Evolutionary conservation across 2,113 vertebrate genomes (phyloP).

Genomic region (Lichenostomus cassidix): DNA sequence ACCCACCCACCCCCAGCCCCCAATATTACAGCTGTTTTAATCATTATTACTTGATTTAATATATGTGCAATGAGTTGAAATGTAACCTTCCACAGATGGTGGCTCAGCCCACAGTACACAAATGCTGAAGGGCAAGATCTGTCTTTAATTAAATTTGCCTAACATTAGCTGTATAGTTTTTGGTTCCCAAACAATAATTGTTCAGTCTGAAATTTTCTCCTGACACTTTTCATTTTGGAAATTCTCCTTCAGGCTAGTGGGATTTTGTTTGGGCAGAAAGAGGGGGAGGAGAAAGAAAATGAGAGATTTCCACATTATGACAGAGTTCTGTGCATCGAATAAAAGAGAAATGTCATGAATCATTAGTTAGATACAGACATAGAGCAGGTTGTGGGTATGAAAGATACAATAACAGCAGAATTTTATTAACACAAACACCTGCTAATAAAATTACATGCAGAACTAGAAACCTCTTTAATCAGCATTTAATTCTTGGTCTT

Average conservation of each 20-base stretch:
- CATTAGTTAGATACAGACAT: neutral
- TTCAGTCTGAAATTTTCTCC: neutral
- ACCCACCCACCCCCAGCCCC: neutral
- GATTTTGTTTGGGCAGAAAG: neutral
- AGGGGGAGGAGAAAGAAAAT: neutral
- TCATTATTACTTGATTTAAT: neutral
- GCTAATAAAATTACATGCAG: neutral
- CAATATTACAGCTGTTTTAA: neutral
- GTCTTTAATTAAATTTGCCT: neutral
- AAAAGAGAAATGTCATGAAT: neutral
- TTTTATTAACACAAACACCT: neutral
- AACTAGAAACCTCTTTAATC: constrained; percentile 1
- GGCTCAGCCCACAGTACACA: neutral
- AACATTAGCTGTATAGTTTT: neutral
- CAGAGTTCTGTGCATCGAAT: neutral
- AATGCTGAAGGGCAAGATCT: neutral
- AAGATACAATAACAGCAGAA: neutral
- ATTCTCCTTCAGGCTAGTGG: neutral
- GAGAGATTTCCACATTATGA: neutral
- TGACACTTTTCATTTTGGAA: neutral
- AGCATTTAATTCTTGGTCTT: neutral
- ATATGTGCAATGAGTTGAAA: neutral
- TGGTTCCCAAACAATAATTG: neutral
- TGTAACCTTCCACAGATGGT: neutral
- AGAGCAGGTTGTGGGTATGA: neutral